Percentiles rank a stretch among this genome's conserved stretches.
Conservation (phyloP, 1,140 invertebrate genomes). For the Plectus sambesii region DNA sequence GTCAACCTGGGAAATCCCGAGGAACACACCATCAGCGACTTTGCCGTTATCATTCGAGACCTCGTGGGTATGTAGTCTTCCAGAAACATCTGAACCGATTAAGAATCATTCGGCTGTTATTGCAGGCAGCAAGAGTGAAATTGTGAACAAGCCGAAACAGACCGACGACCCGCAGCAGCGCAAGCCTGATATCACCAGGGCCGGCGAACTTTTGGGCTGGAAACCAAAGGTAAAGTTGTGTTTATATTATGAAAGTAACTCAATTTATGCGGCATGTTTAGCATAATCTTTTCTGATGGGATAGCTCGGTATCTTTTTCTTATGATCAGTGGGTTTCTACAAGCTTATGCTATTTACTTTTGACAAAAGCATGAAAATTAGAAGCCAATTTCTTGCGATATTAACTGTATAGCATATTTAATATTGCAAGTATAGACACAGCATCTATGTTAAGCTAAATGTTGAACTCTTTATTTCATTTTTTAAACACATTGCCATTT, state of each 20-base stretch:
- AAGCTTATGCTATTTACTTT: neutral
- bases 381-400: neutral
- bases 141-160: conserved; percentile 57
- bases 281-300: neutral
- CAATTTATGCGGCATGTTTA: neutral
- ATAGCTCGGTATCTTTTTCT: neutral
- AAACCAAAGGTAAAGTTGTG: conserved; percentile 85
- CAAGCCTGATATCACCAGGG: conserved; percentile 78
- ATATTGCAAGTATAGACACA: neutral
- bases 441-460: neutral
- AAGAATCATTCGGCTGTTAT: conserved; percentile 42
- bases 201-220: conserved; percentile 75
- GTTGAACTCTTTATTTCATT: conserved; percentile 1
- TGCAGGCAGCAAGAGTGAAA: conserved; percentile 69
- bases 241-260: conserved; percentile 16
- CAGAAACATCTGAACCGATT: no score
- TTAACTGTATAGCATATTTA: neutral
- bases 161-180: conserved; percentile 83
- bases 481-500: conserved; percentile 7
- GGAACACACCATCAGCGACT: conserved; percentile 90
- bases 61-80: conserved; percentile 49
- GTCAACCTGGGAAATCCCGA: conserved; percentile 96
- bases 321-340: neutral
- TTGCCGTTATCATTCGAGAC: conserved; percentile 79
- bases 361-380: neutral